Base-by-base conservation (phyloP, 2,888 invertebrate species). In the Hemicrepidius hirtus region DNA sequence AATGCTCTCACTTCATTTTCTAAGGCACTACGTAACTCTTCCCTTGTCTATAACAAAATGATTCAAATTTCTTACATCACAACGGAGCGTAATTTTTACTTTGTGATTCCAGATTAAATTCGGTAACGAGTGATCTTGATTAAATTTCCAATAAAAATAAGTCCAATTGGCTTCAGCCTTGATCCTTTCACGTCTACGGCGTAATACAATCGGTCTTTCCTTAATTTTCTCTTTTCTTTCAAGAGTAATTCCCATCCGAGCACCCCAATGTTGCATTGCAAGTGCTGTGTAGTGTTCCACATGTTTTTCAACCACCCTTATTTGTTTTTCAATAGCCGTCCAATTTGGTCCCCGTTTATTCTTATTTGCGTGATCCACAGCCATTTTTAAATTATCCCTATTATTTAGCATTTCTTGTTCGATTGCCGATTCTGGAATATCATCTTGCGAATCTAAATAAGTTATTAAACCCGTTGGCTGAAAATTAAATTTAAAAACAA, bases 21-120 rank as follows among this genome's bases (percentile, higher is more conserved):
- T 75, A 99, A 88, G 0, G 96, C 95, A 84, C 95, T 94, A 76
- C 97, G 91, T 65, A 99, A 88, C 85, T 99, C 99, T 87, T 98
- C 98, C 60, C 99, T 90, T 0, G 99, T 99, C 94, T 65, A 16
- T 65, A 50, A 24, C 24, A 24, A 5, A 24, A 24, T 24, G 5
- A 24, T 24, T 24, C n/a, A n/a, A n/a, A n/a, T n/a, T n/a, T n/a
- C n/a, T n/a, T n/a, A n/a, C n/a, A n/a, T n/a, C n/a, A n/a, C n/a
- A n/a, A n/a, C n/a, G n/a, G n/a, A n/a, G n/a, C n/a, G n/a, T n/a
- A n/a, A n/a, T n/a, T 18, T 7, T 32, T 81, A 95, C 95, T 87
- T 97, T 98, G 84, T 97, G 97, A 86, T 99, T 99, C 99, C 99
- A 99, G 82, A 99, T 97, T 44, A 99, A 90, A 88, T 99, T 98